phyloP scores from a whole-genome alignment of 2,113 vertebrate species.

The Romanogobio albipinnatus region DNA sequence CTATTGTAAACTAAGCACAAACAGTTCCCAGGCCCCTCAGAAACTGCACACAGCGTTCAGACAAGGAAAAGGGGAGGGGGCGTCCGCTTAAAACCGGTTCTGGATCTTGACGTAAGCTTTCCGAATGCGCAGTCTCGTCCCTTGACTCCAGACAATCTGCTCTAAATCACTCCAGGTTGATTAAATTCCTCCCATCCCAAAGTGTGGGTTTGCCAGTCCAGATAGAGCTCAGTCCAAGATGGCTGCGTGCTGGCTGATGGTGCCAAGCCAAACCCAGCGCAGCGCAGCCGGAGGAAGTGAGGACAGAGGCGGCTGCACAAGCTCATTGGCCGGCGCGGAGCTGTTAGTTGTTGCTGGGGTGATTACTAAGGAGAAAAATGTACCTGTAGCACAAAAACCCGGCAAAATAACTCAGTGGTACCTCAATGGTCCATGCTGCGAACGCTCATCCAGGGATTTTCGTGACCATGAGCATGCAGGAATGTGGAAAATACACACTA shows the following conservation, averaged over 20 bases:
- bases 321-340: slow-evolving; percentile 57
- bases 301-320: slow-evolving; percentile 49
- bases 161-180: slow-evolving; percentile 26
- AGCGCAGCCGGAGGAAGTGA: slow-evolving; percentile 71
- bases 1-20: slow-evolving; percentile 27
- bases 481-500: neutral
- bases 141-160: neutral
- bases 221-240: slow-evolving; percentile 78
- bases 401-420: neutral
- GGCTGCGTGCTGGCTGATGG: slow-evolving; percentile 71
- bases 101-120: slow-evolving; percentile 8
- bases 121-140: neutral
- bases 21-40: slow-evolving; percentile 52
- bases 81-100: slow-evolving; percentile 42
- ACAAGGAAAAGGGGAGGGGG: slow-evolving; percentile 45
- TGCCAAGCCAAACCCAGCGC: slow-evolving; percentile 65
- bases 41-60: slow-evolving; percentile 54
- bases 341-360: slow-evolving; percentile 80
- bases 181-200: slow-evolving; percentile 53
- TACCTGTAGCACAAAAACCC: slow-evolving; percentile 44
- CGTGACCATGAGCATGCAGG: neutral
- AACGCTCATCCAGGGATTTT: neutral
- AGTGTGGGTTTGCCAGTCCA: slow-evolving; percentile 27
- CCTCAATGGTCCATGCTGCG: neutral
- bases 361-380: slow-evolving; percentile 56